Conservation (phyloP, 2,113 vertebrate species). For the Phoxinus phoxinus region DNA sequence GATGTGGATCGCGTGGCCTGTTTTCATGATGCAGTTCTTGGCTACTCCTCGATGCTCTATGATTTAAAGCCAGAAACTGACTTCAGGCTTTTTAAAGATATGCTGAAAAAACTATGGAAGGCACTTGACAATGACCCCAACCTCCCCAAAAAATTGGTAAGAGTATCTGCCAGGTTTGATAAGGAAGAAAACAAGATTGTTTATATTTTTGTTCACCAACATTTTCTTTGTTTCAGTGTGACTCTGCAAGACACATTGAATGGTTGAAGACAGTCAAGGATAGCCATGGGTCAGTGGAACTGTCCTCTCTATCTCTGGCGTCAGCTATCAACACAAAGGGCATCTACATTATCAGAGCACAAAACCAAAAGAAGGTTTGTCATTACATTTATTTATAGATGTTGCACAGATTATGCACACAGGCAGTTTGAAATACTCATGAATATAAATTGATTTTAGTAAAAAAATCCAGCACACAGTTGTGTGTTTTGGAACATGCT, state of each 20-base stretch:
- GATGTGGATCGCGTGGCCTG: conserved; percentile 94
- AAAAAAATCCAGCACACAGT: not conserved
- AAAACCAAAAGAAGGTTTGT: conserved; percentile 71
- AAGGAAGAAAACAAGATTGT: not conserved
- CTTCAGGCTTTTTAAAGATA: conserved; percentile 77
- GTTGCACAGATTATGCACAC: not conserved
- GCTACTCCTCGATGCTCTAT: conserved; percentile 88
- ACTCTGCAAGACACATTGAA: conserved; percentile 88
- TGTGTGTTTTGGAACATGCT: not conserved
- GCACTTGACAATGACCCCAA: conserved; percentile 86
- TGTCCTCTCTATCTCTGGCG: conserved; percentile 90
- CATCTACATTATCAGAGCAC: conserved; percentile 81
- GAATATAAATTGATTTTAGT: not conserved
- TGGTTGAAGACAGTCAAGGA: conserved; percentile 96
- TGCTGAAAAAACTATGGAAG: conserved; percentile 87
- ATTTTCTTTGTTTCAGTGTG: conserved; percentile 72
- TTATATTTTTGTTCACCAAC: not conserved
- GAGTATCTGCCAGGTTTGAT: not conserved
- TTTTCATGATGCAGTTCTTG: conserved; percentile 91
- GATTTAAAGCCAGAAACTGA: conserved; percentile 76
- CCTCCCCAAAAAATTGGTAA: conserved; percentile 89
- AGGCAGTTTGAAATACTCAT: not conserved
- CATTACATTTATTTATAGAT: not conserved
- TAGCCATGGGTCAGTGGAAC: conserved; percentile 93
- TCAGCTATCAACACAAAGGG: conserved; percentile 91